A percentile compares a stretch with the other conserved stretches of the same genome.
Evolutionary conservation across 2,797 vertebrate genomes (phyloP).

Genomic region (Ceryle rudis): DNA sequence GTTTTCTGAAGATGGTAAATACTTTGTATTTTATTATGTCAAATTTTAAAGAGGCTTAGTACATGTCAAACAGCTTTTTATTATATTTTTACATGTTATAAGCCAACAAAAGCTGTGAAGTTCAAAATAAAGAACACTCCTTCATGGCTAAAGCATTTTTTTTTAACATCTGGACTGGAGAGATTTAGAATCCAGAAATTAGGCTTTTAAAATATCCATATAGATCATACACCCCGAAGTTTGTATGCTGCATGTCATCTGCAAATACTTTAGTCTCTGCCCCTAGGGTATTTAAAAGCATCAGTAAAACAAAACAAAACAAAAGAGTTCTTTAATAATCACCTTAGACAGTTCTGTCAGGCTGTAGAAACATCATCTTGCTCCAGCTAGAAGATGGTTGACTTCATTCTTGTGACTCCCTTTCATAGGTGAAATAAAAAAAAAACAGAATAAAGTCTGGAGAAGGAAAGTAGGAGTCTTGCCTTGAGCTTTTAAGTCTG

Average conservation of each 20-base stretch:
- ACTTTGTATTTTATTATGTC: not conserved
- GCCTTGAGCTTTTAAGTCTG: not conserved
- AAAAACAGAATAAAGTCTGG: not conserved
- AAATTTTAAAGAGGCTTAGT: not conserved
- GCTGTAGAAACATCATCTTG: not conserved
- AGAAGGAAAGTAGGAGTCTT: not conserved
- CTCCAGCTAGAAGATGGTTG: rapidly evolving
- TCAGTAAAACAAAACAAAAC: not conserved
- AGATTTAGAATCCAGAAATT: not conserved
- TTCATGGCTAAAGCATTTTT: not conserved
- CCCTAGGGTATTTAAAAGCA: not conserved
- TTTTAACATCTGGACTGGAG: not conserved
- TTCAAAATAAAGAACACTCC: not conserved
- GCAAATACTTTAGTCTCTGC: not conserved
- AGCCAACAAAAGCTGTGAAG: not conserved
- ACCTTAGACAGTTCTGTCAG: not conserved
- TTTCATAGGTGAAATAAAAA: not conserved
- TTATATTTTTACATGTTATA: not conserved
- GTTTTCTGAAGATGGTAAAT: not conserved
- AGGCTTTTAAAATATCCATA: not conserved
- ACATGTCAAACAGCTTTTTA: not conserved
- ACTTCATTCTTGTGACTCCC: not conserved
- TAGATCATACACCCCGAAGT: not conserved
- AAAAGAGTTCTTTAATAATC: not conserved
- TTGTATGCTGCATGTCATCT: not conserved